Evolutionary conservation across 2,113 vertebrate genomes (phyloP).

Genomic region (Furnarius figulus): DNA sequence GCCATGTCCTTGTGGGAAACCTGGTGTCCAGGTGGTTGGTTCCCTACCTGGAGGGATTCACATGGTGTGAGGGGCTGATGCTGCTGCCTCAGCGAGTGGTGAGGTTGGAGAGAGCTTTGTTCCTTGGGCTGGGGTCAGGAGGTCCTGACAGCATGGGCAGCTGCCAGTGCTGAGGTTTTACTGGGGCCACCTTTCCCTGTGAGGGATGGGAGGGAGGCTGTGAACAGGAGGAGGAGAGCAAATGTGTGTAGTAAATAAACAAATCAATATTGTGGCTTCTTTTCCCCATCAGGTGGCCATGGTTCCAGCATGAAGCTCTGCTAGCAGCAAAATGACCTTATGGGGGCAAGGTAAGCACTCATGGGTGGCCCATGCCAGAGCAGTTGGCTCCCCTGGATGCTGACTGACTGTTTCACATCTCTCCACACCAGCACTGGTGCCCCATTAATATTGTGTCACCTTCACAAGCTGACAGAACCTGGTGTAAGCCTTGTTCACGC

Average conservation of each 20-base stretch:
- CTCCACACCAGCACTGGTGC: background rate
- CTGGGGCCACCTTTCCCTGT: background rate
- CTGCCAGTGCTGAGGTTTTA: background rate
- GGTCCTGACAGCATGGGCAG: background rate
- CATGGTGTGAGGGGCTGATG: rapidly evolving
- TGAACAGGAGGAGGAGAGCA: background rate
- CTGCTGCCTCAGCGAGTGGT: background rate
- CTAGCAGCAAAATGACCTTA: background rate
- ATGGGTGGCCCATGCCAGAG: rapidly evolving
- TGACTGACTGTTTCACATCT: background rate
- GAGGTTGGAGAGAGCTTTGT: background rate
- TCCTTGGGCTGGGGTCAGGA: background rate
- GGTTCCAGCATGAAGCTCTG: background rate
- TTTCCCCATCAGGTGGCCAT: background rate
- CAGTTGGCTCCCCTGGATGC: background rate
- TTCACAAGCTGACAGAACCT: background rate
- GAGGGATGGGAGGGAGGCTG: background rate
- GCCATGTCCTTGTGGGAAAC: background rate
- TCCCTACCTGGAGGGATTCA: background rate
- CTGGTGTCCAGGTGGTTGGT: rapidly evolving
- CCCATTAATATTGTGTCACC: background rate
- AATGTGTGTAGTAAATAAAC: background rate
- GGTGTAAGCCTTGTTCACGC: background rate
- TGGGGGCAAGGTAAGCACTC: background rate
- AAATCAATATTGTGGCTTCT: background rate